A percentile compares a stretch with the other conserved stretches of the same genome.
These are phyloP conservation scores for Lasioglossum malachurum DNA, from an alignment of 2,888 invertebrate genomes.

Conservation along the genomic window DNA sequence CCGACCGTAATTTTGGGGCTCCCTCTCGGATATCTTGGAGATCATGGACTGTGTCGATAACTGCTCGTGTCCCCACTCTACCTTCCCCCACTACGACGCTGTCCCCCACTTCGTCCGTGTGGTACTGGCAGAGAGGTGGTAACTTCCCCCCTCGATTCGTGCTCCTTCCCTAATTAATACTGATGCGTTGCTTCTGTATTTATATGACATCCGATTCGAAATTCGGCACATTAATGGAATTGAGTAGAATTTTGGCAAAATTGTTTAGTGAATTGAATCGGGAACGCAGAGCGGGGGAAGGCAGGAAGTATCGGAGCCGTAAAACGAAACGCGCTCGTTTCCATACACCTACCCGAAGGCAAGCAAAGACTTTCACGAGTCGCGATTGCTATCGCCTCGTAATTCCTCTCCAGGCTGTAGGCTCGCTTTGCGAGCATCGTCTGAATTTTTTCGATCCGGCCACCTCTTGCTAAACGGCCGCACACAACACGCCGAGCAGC, in stretches of 20 bases:
- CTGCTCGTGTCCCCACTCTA: too few species aligned
- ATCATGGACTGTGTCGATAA: too few species aligned
- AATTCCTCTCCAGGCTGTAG: conserved; percentile 20
- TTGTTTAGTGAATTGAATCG: background rate
- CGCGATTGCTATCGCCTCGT: conserved; percentile 17
- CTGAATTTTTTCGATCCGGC: conserved; percentile 18
- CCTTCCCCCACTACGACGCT: too few species aligned
- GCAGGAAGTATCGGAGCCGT: conserved; percentile 22
- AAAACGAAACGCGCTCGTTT: conserved; percentile 41
- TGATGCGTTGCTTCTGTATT: too few species aligned
- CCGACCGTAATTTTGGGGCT: background rate
- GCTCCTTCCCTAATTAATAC: too few species aligned
- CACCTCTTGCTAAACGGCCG: conserved; percentile 14
- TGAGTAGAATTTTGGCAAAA: background rate
- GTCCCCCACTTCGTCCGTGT: too few species aligned
- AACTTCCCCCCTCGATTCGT: too few species aligned
- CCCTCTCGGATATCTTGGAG: too few species aligned
- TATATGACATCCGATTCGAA: too few species aligned
- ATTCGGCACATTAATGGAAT: too few species aligned
- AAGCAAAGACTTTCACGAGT: conserved; percentile 32
- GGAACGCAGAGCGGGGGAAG: background rate
- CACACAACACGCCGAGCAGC: background rate
- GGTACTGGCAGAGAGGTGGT: too few species aligned
- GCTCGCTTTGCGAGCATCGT: background rate
- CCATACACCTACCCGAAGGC: conserved; percentile 31